Conservation (phyloP, 2,888 invertebrate species). For the Rapana venosa region DNA sequence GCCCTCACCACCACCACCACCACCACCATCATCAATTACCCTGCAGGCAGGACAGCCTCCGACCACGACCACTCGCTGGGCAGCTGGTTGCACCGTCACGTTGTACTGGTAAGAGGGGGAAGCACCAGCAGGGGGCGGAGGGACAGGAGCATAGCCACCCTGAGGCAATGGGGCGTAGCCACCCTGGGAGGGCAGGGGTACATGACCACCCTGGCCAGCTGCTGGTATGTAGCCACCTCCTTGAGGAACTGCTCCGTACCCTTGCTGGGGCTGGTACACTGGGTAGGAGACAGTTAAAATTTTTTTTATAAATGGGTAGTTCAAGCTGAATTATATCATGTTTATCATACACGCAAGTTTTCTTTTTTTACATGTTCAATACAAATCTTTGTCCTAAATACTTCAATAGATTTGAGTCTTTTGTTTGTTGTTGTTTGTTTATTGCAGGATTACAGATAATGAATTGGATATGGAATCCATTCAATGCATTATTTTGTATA, state of each 20-base stretch:
- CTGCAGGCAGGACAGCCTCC: constrained; percentile 94
- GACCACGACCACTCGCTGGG: constrained; percentile 85
- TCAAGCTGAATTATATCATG: too few relatives aligned
- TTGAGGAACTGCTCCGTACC: constrained; percentile 32
- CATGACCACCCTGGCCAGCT: not conserved
- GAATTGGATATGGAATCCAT: too few relatives aligned
- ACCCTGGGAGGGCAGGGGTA: constrained; percentile 29
- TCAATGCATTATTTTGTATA: too few relatives aligned
- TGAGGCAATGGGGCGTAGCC: constrained; percentile 46
- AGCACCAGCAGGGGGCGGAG: constrained; percentile 47
- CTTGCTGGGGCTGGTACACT: constrained; percentile 40
- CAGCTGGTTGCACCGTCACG: constrained; percentile 53
- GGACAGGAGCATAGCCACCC: constrained; percentile 42
- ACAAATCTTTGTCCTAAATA: too few relatives aligned
- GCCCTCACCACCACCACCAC: too few relatives aligned
- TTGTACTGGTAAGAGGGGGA: constrained; percentile 79
- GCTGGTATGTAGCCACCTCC: constrained; percentile 10
- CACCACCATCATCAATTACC: constrained; percentile 76
- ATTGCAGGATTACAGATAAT: too few relatives aligned
- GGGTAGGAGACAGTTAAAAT: not conserved
- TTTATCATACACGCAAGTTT: too few relatives aligned
- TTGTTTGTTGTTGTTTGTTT: too few relatives aligned
- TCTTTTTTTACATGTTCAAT: too few relatives aligned
- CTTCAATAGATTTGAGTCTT: too few relatives aligned
- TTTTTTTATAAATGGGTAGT: too few relatives aligned